Percentiles rank a stretch among this genome's conserved stretches.
Conservation (phyloP, 2,888 invertebrate genomes). For the Pantelozetes paolii region DNA sequence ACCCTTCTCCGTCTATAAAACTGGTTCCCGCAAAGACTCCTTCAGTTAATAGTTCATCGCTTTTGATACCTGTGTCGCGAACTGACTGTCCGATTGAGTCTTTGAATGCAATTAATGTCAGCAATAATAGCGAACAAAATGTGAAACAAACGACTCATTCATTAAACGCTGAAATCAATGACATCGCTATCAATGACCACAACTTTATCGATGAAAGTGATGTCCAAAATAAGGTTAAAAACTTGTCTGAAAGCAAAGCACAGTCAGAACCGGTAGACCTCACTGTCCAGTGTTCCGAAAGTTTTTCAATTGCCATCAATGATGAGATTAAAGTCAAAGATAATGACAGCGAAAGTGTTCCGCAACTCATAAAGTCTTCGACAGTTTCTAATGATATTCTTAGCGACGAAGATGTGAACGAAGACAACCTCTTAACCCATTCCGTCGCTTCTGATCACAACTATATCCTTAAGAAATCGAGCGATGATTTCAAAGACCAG, state of each 20-base stretch:
- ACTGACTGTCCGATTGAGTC: constrained; percentile 13
- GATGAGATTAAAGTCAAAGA: background rate
- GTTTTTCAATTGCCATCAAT: background rate
- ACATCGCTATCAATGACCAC: background rate
- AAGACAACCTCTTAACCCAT: constrained; percentile 13
- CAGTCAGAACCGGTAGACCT: background rate
- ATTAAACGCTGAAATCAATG: background rate
- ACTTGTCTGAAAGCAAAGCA: background rate
- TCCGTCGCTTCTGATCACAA: constrained; percentile 41
- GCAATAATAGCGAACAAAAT: constrained; percentile 18
- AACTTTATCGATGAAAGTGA: background rate
- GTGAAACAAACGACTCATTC: background rate
- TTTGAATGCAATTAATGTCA: background rate
- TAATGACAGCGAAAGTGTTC: background rate
- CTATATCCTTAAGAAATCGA: constrained; percentile 28
- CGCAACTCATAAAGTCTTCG: background rate
- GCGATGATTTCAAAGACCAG: background rate
- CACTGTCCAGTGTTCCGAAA: background rate
- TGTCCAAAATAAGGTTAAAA: background rate
- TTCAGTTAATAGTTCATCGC: constrained; percentile 28
- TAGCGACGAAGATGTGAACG: constrained; percentile 4
- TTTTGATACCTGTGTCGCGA: constrained; percentile 17
- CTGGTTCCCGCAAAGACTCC: constrained; percentile 44
- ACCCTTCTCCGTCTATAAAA: constrained; percentile 45
- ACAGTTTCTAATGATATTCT: background rate